Percentiles rank a stretch among this genome's conserved stretches.
phyloP scores from a whole-genome alignment of 1,140 invertebrate genomes.

The Hyposmocoma kahamanoa region DNA sequence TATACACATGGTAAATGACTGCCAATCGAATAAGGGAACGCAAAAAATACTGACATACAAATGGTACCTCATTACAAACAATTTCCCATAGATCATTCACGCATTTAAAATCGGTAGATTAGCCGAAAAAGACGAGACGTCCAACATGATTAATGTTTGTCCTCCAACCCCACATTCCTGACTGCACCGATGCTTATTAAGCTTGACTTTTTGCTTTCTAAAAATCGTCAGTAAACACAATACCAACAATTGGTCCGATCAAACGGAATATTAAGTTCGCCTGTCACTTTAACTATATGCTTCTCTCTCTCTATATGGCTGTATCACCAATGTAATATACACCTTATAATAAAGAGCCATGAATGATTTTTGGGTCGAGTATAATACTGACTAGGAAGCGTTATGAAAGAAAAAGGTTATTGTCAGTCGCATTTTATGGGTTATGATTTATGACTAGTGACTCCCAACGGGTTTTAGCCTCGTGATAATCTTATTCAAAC shows the following conservation, averaged over 20 bases:
- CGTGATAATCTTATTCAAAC: constrained; percentile 70
- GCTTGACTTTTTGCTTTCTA: constrained; percentile 46
- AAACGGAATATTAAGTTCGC: constrained; percentile 71
- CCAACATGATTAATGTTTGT: constrained; percentile 55
- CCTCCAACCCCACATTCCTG: constrained; percentile 38
- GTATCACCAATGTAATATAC: constrained; percentile 13
- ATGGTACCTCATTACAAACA: constrained; percentile 27
- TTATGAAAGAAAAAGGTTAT: constrained; percentile 53
- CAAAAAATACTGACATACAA: constrained; percentile 21
- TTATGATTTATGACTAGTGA: constrained; percentile 72
- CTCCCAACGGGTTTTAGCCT: constrained; percentile 65
- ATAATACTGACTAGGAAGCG: constrained; percentile 42
- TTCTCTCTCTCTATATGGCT: constrained; percentile 34
- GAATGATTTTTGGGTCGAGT: constrained; percentile 18
- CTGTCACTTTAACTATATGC: constrained; percentile 67
- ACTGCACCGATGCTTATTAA: constrained; percentile 31
- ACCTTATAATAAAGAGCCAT: constrained; percentile 12
- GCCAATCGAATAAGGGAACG: constrained; percentile 16
- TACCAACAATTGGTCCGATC: constrained; percentile 71
- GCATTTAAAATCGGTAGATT: constrained; percentile 31
- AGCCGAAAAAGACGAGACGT: constrained; percentile 35
- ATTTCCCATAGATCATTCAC: constrained; percentile 44
- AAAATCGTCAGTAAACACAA: constrained; percentile 63
- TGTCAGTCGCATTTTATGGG: constrained; percentile 68
- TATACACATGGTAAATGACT: constrained; percentile 14